These are phyloP conservation scores for Pogonomyrmex californicus DNA, from an alignment of 1,140 invertebrate genomes.

Conservation along the genomic window DNA sequence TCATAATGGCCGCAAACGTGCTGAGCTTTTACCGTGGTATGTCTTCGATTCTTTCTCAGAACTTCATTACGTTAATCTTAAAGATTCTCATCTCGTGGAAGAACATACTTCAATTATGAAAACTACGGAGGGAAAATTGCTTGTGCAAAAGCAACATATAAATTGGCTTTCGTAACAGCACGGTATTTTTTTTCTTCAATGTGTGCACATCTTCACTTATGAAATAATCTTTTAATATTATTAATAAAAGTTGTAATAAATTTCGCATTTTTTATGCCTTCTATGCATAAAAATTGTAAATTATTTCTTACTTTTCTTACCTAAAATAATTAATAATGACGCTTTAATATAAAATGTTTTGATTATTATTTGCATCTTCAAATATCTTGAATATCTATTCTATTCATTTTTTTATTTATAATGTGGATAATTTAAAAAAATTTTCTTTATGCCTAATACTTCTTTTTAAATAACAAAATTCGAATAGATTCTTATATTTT, in stretches of 20 bases:
- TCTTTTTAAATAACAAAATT: not conserved
- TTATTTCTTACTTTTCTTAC: not conserved
- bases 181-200: not conserved
- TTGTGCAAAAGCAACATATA: conserved; percentile 1
- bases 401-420: not conserved
- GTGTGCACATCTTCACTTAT: not conserved
- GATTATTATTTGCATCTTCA: not conserved
- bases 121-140: not conserved
- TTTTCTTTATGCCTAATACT: not conserved
- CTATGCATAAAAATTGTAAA: not conserved
- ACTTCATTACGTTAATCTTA: conserved; percentile 3
- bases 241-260: conserved; percentile 1
- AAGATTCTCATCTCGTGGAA: conserved; percentile 8
- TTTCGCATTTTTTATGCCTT: not conserved
- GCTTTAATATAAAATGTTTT: not conserved
- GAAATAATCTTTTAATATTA: not conserved
- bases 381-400: not conserved
- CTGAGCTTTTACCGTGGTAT: not conserved
- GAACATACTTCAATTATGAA: conserved; percentile 29
- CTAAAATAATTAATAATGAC: not conserved
- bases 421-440: not conserved
- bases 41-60: conserved; percentile 5
- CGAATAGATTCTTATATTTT: not conserved
- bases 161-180: not conserved
- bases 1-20: conserved; percentile 1